Evolutionary conservation across 2,888 invertebrate genomes (phyloP).

Genomic region (Poecilobothrus nobilitatus): DNA sequence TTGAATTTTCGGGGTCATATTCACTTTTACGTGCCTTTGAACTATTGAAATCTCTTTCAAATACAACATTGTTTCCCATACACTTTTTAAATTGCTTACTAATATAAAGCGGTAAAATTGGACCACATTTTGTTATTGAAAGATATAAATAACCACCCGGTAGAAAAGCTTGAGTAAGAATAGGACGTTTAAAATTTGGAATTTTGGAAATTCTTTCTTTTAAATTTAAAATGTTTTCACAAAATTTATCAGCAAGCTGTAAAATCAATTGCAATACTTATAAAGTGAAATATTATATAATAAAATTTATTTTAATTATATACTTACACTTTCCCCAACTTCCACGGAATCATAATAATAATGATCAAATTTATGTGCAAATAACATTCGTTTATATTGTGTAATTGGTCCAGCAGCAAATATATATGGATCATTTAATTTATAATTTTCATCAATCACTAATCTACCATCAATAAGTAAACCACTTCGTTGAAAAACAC

Average conservation of each 20-base stretch:
- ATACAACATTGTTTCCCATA: neutral
- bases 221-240: neutral
- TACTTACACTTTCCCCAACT: conserved; percentile 52
- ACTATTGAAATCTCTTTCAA: too few relatives aligned
- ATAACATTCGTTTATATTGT: conserved; percentile 52
- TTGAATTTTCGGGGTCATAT: too few relatives aligned
- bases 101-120: too few relatives aligned
- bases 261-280: neutral
- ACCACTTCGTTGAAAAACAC: conserved; percentile 47
- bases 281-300: neutral
- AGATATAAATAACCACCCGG: neutral
- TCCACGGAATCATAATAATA: conserved; percentile 52
- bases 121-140: neutral
- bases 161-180: neutral
- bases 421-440: conserved; percentile 57
- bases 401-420: conserved; percentile 58
- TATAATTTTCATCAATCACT: conserved; percentile 53
- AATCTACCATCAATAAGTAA: conserved; percentile 56
- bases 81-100: neutral
- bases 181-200: neutral
- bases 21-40: too few relatives aligned
- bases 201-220: neutral
- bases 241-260: neutral
- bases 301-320: too few relatives aligned
- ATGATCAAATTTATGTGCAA: conserved; percentile 48